Percentiles rank a stretch among this genome's conserved stretches.
These are phyloP conservation scores for Brachionus calyciflorus DNA, from an alignment of 1,140 invertebrate genomes.

Conservation along the genomic window DNA sequence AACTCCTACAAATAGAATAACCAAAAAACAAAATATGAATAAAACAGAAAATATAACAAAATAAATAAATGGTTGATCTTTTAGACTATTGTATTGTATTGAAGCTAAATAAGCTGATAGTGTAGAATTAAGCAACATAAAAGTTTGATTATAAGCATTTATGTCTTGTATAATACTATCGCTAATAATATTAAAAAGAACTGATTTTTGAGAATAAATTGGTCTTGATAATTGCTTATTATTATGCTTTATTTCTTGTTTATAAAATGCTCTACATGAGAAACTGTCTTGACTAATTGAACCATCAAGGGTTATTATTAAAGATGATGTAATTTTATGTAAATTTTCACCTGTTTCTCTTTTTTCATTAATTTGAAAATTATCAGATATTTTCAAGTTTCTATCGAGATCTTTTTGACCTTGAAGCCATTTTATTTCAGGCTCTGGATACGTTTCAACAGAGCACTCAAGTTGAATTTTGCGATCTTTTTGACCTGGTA, in stretches of 20 bases:
- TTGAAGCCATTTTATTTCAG: background rate
- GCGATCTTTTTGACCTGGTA: background rate
- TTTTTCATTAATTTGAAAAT: background rate
- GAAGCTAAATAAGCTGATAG: background rate
- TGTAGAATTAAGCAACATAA: background rate
- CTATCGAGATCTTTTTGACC: background rate
- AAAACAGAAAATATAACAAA: constrained; percentile 16
- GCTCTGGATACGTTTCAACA: background rate
- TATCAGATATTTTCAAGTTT: background rate
- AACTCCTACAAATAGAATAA: constrained; percentile 10
- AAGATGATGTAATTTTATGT: background rate
- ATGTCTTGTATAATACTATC: background rate
- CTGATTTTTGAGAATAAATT: background rate
- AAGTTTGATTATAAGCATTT: background rate
- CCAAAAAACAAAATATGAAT: constrained; percentile 27
- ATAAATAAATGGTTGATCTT: constrained; percentile 29
- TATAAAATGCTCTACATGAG: background rate
- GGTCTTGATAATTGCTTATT: background rate
- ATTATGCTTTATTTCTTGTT: background rate
- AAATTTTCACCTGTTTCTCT: too few species aligned
- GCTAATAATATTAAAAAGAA: background rate
- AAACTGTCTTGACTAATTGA: background rate
- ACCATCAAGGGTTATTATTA: background rate
- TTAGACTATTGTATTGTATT: background rate
- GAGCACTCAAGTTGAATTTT: background rate